A percentile compares a stretch with the other conserved stretches of the same genome.
Conservation (phyloP, 1,140 invertebrate genomes). For the Nasonia vitripennis region DNA sequence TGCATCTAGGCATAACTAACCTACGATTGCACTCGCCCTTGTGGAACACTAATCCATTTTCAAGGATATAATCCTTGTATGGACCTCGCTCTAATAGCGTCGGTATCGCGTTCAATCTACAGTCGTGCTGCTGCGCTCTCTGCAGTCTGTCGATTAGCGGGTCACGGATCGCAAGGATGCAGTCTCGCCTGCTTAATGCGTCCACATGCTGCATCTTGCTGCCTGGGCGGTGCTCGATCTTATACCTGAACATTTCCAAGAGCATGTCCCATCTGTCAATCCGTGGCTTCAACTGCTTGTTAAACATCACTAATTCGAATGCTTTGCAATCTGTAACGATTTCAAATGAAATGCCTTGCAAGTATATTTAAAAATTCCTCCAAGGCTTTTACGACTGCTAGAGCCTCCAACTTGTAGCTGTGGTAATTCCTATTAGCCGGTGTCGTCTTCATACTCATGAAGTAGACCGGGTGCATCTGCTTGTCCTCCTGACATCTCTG, state of each 20-base stretch:
- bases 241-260: constrained; percentile 60
- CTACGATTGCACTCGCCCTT: too few relatives aligned
- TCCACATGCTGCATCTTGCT: constrained; percentile 61
- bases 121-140: too few relatives aligned
- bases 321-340: constrained; percentile 43
- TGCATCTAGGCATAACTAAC: too few relatives aligned
- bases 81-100: too few relatives aligned
- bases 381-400: constrained; percentile 49
- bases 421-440: constrained; percentile 42
- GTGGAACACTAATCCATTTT: too few relatives aligned
- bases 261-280: constrained; percentile 64
- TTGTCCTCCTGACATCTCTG: constrained; percentile 55
- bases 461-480: constrained; percentile 52
- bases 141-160: too few relatives aligned
- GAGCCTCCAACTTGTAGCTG: constrained; percentile 53
- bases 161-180: background rate
- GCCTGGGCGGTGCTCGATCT: constrained; percentile 57
- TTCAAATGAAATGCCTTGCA: too few relatives aligned
- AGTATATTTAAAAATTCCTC: too few relatives aligned
- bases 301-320: too few relatives aligned
- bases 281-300: constrained; percentile 36
- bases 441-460: constrained; percentile 49
- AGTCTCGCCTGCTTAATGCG: constrained; percentile 57
- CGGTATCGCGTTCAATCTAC: too few relatives aligned
- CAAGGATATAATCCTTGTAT: too few relatives aligned